A percentile compares a stretch with the other conserved stretches of the same genome.
These are phyloP conservation scores for Malurus melanocephalus DNA, from an alignment of 2,113 vertebrate genomes.

Conservation along the genomic window DNA sequence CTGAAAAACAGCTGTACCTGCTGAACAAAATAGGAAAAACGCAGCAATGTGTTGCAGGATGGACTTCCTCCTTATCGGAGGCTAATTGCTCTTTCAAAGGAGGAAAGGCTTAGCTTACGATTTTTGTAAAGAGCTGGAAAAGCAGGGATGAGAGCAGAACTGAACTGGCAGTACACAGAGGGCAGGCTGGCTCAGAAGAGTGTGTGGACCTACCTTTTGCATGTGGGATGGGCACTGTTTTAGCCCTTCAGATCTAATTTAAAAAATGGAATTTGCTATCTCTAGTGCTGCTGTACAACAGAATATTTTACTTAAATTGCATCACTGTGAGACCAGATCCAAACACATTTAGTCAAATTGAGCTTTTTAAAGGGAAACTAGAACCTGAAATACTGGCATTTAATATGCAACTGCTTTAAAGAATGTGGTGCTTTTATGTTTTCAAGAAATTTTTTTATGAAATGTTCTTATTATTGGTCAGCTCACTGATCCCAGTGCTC, in stretches of 20 bases:
- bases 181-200: neutral
- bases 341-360: neutral
- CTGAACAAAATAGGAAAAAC: neutral
- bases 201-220: neutral
- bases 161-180: neutral
- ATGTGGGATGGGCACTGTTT: neutral
- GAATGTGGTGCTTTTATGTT: neutral
- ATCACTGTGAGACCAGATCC: neutral
- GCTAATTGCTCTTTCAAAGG: constrained; percentile 22
- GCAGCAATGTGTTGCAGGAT: neutral
- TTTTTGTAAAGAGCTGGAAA: neutral
- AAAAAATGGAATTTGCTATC: neutral
- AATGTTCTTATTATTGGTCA: neutral
- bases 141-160: neutral
- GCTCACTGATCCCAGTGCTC: neutral
- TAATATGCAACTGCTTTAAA: neutral
- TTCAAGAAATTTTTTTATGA: neutral
- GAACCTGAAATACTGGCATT: neutral
- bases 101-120: neutral
- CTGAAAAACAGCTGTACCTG: constrained; percentile 6
- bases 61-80: neutral
- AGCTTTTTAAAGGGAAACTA: neutral
- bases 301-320: neutral
- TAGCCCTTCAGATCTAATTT: neutral
- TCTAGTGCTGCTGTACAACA: neutral